Evolutionary conservation across 2,888 invertebrate genomes (phyloP).

Genomic region (Trissoscelio sp.): DNA sequence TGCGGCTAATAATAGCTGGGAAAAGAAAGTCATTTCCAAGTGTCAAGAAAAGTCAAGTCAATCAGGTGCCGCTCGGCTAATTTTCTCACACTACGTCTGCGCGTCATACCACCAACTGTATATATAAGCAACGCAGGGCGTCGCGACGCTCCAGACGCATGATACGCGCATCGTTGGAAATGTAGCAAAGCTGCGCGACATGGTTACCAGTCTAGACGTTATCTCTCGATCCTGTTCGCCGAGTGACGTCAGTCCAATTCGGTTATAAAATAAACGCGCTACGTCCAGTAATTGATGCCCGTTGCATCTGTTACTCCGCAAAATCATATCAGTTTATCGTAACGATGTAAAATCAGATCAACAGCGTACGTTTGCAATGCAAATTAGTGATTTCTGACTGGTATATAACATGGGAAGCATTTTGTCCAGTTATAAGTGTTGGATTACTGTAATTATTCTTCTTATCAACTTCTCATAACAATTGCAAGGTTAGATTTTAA

Average conservation of each 20-base stretch:
- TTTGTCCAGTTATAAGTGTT: no score
- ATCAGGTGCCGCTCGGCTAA: conserved; percentile 41
- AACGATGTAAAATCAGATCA: background rate
- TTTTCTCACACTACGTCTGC: conserved; percentile 76
- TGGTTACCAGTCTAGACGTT: conserved; percentile 44
- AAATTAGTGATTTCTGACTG: conserved; percentile 22
- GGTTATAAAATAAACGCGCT: conserved; percentile 33
- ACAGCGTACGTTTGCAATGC: conserved; percentile 13
- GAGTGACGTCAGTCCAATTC: conserved; percentile 47
- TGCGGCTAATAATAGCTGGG: conserved; percentile 19
- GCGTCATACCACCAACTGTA: conserved; percentile 76
- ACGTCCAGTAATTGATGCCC: background rate
- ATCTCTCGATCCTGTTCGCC: conserved; percentile 31
- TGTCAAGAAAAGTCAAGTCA: conserved; percentile 56
- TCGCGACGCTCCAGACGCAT: conserved; percentile 80
- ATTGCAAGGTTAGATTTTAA: no score
- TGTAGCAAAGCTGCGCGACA: conserved; percentile 72
- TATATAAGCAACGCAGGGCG: conserved; percentile 79
- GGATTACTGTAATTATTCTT: no score
- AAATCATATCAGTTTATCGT: background rate
- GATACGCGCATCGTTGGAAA: conserved; percentile 78
- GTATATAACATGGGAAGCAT: conserved; percentile 26
- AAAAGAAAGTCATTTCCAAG: conserved; percentile 36
- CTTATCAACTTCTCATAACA: no score
- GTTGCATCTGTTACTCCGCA: background rate